Percentiles rank a stretch among this genome's conserved stretches.
Evolutionary conservation across 2,113 vertebrate genomes (phyloP).

Genomic region (Gorsachius goisagi): DNA sequence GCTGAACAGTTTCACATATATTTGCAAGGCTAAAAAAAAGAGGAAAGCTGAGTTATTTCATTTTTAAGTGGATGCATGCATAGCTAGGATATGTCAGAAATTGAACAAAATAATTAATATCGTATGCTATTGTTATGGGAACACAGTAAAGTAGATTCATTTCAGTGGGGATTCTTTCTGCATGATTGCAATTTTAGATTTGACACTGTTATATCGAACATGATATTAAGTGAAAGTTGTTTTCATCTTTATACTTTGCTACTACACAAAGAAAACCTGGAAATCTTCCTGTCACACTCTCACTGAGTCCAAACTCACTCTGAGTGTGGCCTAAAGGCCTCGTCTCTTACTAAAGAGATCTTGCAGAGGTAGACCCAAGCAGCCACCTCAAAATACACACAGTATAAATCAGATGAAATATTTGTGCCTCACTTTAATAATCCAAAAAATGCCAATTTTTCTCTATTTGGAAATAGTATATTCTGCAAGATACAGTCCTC

Average conservation of each 20-base stretch:
- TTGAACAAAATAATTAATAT: neutral
- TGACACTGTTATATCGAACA: neutral
- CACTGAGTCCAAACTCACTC: neutral
- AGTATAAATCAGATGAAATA: neutral
- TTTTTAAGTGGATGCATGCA: neutral
- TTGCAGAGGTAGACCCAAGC: neutral
- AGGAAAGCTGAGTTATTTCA: neutral
- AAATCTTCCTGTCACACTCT: neutral
- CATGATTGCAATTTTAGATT: neutral
- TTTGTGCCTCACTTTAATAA: neutral
- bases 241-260: neutral
- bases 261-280: neutral
- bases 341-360: neutral
- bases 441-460: neutral
- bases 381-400: neutral
- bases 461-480: neutral
- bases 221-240: neutral
- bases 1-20: neutral
- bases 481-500: neutral
- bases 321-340: neutral
- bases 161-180: neutral
- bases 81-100: neutral
- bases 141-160: neutral
- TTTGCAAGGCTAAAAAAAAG: neutral
- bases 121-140: neutral